Percentiles rank a stretch among this genome's conserved stretches.
phyloP scores from a whole-genome alignment of 2,113 vertebrate species.

The Scartelaos histophorus region DNA sequence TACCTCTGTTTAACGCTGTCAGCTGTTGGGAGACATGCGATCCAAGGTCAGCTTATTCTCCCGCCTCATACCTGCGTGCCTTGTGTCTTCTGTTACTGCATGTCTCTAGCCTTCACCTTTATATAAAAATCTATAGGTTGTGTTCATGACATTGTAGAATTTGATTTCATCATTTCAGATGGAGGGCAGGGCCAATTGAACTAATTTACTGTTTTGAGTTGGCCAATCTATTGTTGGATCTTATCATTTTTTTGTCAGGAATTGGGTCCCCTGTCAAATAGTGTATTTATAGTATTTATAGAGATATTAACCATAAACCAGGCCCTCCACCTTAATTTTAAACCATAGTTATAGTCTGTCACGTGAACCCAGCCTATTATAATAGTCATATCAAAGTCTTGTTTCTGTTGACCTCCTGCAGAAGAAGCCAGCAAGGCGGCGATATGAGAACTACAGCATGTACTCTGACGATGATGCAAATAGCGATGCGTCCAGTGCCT shows the following conservation, averaged over 20 bases:
- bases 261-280: background rate
- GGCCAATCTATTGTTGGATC: background rate
- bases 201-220: background rate
- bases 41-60: constrained; percentile 89
- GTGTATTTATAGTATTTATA: background rate
- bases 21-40: constrained; percentile 99
- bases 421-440: constrained; percentile 93
- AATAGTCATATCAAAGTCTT: constrained; percentile 21
- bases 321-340: background rate
- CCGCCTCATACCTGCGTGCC: constrained; percentile 49
- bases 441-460: constrained; percentile 92
- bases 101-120: background rate
- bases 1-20: constrained; percentile 86
- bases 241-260: background rate
- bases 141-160: background rate
- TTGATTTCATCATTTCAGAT: background rate
- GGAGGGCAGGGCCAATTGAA: background rate
- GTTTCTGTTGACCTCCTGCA: constrained; percentile 37
- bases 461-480: constrained; percentile 96
- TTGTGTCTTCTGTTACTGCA: constrained; percentile 8
- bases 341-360: background rate
- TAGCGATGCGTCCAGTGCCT: constrained; percentile 95
- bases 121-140: background rate
- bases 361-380: background rate
- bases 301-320: background rate